Evolutionary conservation across 2,888 invertebrate genomes (phyloP).

Genomic region (Macrophya annulata): DNA sequence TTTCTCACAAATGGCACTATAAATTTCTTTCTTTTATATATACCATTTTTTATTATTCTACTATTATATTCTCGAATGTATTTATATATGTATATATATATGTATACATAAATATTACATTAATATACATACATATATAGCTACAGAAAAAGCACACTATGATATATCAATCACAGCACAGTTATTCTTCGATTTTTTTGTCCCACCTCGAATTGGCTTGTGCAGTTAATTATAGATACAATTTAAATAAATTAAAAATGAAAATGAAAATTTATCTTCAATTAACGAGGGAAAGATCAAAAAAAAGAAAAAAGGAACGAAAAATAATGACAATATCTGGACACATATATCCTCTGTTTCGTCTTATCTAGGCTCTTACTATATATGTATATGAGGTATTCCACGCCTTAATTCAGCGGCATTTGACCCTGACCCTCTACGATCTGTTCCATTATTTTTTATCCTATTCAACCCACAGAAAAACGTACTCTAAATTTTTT

Average conservation of each 20-base stretch:
- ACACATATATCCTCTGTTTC: slow-evolving; percentile 14
- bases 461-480: too few relatives aligned
- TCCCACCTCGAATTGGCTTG: background rate
- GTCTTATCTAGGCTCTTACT: slow-evolving; percentile 17
- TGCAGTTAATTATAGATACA: background rate
- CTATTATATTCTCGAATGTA: background rate
- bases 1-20: slow-evolving; percentile 14
- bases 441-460: too few relatives aligned
- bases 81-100: slow-evolving; percentile 49
- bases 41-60: background rate
- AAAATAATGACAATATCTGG: slow-evolving; percentile 56
- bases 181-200: background rate
- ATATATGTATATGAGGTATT: too few relatives aligned
- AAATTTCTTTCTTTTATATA: background rate
- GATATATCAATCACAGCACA: slow-evolving; percentile 51
- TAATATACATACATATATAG: too few relatives aligned
- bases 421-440: too few relatives aligned
- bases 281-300: slow-evolving; percentile 22
- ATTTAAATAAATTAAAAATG: background rate
- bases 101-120: background rate
- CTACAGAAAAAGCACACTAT: background rate
- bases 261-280: background rate
- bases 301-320: slow-evolving; percentile 44
- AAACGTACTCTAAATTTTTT: too few relatives aligned
- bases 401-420: too few relatives aligned